Percentiles rank a stretch among this genome's conserved stretches.
phyloP scores from a whole-genome alignment of 2,113 vertebrate species.

The Clarias magur region DNA sequence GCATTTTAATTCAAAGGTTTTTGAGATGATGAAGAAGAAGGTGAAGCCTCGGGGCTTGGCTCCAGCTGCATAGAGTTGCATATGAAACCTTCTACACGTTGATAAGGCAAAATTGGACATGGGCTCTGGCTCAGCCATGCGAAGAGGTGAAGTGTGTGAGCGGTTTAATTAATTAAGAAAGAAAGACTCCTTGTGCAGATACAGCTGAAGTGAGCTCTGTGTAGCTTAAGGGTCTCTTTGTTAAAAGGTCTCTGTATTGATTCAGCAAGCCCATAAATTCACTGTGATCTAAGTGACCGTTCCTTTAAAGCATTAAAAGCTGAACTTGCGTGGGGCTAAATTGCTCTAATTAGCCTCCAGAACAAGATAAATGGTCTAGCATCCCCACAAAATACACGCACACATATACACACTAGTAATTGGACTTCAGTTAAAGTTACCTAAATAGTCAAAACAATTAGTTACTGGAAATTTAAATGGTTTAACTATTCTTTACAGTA shows the following conservation, averaged over 20 bases:
- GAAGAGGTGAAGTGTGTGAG: slow-evolving; percentile 36
- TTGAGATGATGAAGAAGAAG: neutral
- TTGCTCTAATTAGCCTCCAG: slow-evolving; percentile 47
- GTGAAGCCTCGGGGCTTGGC: neutral
- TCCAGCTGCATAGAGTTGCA: neutral
- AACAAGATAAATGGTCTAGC: slow-evolving; percentile 36
- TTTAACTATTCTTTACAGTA: neutral
- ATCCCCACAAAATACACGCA: neutral
- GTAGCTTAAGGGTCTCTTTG: slow-evolving; percentile 34
- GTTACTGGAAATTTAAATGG: neutral
- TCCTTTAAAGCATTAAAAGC: slow-evolving; percentile 43
- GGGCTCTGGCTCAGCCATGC: slow-evolving; percentile 23
- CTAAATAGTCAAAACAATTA: neutral
- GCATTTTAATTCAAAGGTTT: slow-evolving; percentile 7
- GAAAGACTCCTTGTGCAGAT: slow-evolving; percentile 40
- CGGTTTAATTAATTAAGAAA: slow-evolving; percentile 44
- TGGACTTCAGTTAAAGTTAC: neutral
- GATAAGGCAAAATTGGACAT: slow-evolving; percentile 23
- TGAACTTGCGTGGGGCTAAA: slow-evolving; percentile 39
- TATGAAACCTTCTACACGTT: slow-evolving; percentile 10
- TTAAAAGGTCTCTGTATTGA: slow-evolving; percentile 55
- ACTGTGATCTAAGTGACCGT: slow-evolving; percentile 45
- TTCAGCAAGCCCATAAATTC: slow-evolving; percentile 49
- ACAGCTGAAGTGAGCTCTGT: slow-evolving; percentile 33
- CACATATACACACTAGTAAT: neutral